Evolutionary conservation across 1,140 invertebrate species (phyloP).

Genomic region (Sycophaga agraensis): DNA sequence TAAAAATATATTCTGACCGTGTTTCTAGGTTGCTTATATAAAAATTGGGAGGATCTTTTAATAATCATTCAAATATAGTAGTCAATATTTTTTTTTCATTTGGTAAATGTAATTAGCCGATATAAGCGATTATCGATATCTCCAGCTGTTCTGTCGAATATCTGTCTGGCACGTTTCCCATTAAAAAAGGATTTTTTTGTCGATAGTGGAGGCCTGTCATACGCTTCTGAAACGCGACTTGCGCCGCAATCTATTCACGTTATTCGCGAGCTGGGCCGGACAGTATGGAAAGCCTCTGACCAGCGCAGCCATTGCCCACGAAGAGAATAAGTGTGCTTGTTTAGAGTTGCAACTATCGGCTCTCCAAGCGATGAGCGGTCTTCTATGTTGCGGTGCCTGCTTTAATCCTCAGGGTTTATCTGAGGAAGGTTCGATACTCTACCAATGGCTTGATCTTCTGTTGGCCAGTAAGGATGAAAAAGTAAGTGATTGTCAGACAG

Average conservation of each 20-base stretch:
- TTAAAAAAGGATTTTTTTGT: too few species aligned
- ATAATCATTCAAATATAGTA: too few species aligned
- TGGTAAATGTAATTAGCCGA: too few species aligned
- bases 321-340: slow-evolving; percentile 55
- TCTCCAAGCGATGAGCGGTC: slow-evolving; percentile 87
- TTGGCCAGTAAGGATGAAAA: slow-evolving; percentile 86
- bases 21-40: too few species aligned
- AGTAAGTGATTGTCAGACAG: too few species aligned
- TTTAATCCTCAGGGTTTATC: slow-evolving; percentile 83
- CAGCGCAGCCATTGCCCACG: slow-evolving; percentile 33
- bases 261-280: slow-evolving; percentile 94
- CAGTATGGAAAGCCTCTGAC: slow-evolving; percentile 67
- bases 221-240: slow-evolving; percentile 85
- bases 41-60: too few species aligned
- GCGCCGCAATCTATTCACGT: slow-evolving; percentile 81
- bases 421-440: slow-evolving; percentile 86
- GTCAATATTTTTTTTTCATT: too few species aligned
- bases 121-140: too few species aligned
- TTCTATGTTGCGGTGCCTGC: slow-evolving; percentile 92
- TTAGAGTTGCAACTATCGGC: slow-evolving; percentile 70
- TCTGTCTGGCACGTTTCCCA: too few species aligned
- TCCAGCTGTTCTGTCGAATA: too few species aligned
- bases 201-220: slow-evolving; percentile 79
- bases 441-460: slow-evolving; percentile 90
- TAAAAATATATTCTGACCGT: too few species aligned